phyloP scores from a whole-genome alignment of 92 coral and sea anemone species.

The Umimayanthus kanabou region DNA sequence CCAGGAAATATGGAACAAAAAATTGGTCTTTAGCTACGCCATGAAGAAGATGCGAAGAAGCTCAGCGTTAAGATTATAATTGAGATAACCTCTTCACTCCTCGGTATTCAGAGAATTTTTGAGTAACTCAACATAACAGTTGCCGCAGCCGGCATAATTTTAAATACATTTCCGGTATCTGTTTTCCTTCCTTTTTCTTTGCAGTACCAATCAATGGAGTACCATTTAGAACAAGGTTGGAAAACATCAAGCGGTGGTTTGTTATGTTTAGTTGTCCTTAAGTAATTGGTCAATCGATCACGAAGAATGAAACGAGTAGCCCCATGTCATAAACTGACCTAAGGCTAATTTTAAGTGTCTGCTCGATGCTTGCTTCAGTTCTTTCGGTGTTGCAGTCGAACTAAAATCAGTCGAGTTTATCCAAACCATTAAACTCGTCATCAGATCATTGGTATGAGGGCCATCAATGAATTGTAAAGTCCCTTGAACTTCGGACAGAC shows the following conservation, averaged over 20 bases:
- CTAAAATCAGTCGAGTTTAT: too few species aligned
- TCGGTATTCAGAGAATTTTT: not conserved
- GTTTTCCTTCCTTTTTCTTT: not conserved
- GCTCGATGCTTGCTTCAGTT: too few species aligned
- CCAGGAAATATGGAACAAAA: not conserved
- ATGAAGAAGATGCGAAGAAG: not conserved
- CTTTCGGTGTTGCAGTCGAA: too few species aligned
- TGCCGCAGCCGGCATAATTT: not conserved
- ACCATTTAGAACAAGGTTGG: not conserved
- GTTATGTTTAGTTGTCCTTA: not conserved
- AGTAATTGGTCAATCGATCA: not conserved
- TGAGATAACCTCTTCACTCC: not conserved
- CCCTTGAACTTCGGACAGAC: too few species aligned
- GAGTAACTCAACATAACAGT: not conserved
- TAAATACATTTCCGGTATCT: not conserved
- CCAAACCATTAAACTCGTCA: too few species aligned
- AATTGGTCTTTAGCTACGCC: not conserved
- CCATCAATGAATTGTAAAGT: too few species aligned
- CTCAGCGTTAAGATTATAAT: too few species aligned
- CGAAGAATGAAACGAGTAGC: too few species aligned
- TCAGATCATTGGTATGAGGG: too few species aligned
- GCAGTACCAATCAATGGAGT: not conserved
- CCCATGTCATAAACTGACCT: too few species aligned
- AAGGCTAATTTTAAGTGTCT: too few species aligned
- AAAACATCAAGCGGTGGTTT: not conserved